Evolutionary conservation across 2,888 invertebrate genomes (phyloP), one percentile per base, ranked within the genome.

Genomic region (Xylota sylvarum): DNA sequence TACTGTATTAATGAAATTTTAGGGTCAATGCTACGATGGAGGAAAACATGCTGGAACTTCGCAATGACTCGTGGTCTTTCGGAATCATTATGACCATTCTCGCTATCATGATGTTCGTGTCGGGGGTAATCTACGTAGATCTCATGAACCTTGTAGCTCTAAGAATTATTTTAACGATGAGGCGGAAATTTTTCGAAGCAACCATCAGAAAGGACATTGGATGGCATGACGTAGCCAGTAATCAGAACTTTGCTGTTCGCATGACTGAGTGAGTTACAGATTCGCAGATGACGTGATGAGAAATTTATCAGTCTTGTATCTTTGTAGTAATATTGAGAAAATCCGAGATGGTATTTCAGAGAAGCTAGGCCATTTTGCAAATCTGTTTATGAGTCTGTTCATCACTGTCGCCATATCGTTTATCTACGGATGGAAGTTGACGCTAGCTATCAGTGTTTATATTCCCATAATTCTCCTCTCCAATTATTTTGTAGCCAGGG

Each of bases 281-380:
- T 46, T 67, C 17, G 4, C 4, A 6, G 4, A 23, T 23, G 5
- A 6, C 12, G 6, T n/a, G n/a, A n/a, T n/a, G n/a, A n/a, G n/a
- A n/a, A 4, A 37, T 6, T n/a, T 23, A 72, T 27, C 12, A 10
- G 4, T 30, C 2, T 27, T 27, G 46, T 14, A 27, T 5, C 79
- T 48, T 83, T 92, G 4, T 90, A 96, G 96, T 90, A 96, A 96
- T 90, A 93, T 96, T 88, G 95, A 96, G 88, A 96, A 96, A 91
- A 95, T 96, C 89, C 95, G 96, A 86, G 96, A 96, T 88, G 97
- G 97, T 1, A 96, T 97, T 10, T 96, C 96, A 0, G 97, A 97
- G 91, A 97, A 97, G 92, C 93, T 97, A 17, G 95, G 96, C 0
- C 95, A 96, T 90, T 94, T 96, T 89, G 91, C 95, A 0, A 96